Evolutionary conservation across 2,797 vertebrate species (phyloP).

Genomic region (Kryptolebias ocellatus): DNA sequence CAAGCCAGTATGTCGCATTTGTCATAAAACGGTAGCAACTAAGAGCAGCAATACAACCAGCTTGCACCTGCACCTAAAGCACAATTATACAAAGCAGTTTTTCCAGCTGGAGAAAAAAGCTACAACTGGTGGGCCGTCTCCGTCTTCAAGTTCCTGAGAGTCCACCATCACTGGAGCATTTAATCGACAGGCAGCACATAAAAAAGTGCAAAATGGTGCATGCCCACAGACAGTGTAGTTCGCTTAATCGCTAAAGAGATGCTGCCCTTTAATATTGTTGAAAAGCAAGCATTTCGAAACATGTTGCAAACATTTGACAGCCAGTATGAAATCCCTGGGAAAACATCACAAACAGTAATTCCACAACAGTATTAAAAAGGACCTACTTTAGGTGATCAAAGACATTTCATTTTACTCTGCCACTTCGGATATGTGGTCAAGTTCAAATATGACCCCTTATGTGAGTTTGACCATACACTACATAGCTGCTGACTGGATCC

Average conservation of each 20-base stretch:
- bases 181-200: background rate
- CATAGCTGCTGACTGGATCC: background rate
- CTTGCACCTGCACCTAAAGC: no score
- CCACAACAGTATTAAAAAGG: background rate
- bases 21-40: no score
- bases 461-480: background rate
- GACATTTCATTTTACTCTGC: background rate
- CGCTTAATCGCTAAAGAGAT: background rate
- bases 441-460: background rate
- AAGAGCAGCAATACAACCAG: no score
- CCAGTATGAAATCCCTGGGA: background rate
- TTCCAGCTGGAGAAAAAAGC: background rate
- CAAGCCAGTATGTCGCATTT: no score
- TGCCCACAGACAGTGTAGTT: background rate
- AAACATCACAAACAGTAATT: background rate
- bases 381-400: background rate
- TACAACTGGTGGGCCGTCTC: background rate
- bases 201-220: background rate
- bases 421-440: background rate
- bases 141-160: background rate
- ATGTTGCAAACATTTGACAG: background rate
- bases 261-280: constrained; percentile 1
- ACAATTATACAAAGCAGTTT: constrained; percentile 25
- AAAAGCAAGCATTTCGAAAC: background rate
- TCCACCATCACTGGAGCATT: background rate